phyloP scores from a whole-genome alignment of 2,888 invertebrate genomes.

The Odontothrips loti region DNA sequence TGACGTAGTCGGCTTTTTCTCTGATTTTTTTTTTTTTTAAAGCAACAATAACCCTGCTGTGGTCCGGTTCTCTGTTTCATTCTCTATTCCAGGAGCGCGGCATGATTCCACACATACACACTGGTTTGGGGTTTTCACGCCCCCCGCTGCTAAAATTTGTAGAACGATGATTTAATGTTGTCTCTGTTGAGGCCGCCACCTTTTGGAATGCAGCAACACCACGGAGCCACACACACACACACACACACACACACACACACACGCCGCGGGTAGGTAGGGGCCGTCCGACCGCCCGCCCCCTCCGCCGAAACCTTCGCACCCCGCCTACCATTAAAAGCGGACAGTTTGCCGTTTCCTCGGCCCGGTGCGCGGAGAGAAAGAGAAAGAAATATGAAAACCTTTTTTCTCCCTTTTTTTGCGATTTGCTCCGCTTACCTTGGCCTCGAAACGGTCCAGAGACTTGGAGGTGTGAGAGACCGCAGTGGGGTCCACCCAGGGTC shows the following conservation, averaged over 20 bases:
- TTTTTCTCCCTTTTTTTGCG: too few relatives aligned
- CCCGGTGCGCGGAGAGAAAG: neutral
- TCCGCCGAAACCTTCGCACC: neutral
- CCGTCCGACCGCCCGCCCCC: neutral
- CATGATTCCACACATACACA: neutral
- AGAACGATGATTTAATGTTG: slow-evolving; percentile 25
- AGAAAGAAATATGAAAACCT: neutral
- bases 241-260: neutral
- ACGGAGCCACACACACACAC: too few relatives aligned
- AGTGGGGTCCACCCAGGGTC: too few relatives aligned
- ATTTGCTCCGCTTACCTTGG: too few relatives aligned
- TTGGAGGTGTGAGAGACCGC: too few relatives aligned
- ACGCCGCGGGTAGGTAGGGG: neutral
- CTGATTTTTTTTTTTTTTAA: too few relatives aligned
- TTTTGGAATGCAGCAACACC: neutral
- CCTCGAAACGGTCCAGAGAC: too few relatives aligned
- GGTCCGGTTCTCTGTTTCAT: neutral
- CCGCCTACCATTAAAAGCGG: neutral
- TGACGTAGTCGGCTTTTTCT: too few relatives aligned
- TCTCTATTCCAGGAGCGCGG: slow-evolving; percentile 11
- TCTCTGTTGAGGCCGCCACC: neutral
- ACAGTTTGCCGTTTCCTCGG: too few relatives aligned
- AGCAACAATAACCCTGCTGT: too few relatives aligned
- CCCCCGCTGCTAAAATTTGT: slow-evolving; percentile 20
- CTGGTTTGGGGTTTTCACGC: neutral